Base-by-base conservation (phyloP, 2,797 vertebrate genomes). In the Lophius americanus region DNA sequence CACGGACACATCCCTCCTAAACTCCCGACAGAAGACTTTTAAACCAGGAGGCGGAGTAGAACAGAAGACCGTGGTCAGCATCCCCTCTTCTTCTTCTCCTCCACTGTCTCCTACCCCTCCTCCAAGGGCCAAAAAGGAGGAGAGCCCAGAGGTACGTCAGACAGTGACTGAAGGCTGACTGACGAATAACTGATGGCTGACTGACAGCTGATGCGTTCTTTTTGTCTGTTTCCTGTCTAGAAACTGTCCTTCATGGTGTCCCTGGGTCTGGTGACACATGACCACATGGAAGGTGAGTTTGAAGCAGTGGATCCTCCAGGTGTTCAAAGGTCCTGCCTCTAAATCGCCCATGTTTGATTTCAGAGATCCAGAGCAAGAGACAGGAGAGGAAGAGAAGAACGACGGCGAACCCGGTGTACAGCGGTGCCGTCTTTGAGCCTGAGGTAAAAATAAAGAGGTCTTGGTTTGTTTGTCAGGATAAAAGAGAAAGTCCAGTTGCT, bases 231-330 rank as follows among this genome's bases (percentile, higher is more conserved):
- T 78, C 54, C 85, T 84, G 63, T 85, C 36, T 82, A 99, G 98
- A 99, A 99, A 98, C 95, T 99, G 91, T 97, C 98, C 91, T 99
- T 99, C 91, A 99, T 99, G 98, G 97, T 98, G 82, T 98, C 98
- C 74, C 87, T 99, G 68, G 98, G 98, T 64, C 91, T 99, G 55
- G 97, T 99, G 57, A 99, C 98, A 88, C 96, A 98, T 14, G 97
- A 98, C 90, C 98, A 99, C 88, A 87, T 99, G 86, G 97, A 99
- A 96, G 98, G 97, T 98, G 93, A 92, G 92, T 9, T 41, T 36
- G 8, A 47, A 7, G 10, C 46, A 0, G 14, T 4, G 9, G 4
- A 10, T 35, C 13, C 1, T 4, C 9, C 3, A 1, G 13, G 48
- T 13, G 11, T 2, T 9, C 8, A 3, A 3, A 8, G 1, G 3